Conservation (phyloP, 2,888 invertebrate genomes). For the Athetis lepigone region DNA sequence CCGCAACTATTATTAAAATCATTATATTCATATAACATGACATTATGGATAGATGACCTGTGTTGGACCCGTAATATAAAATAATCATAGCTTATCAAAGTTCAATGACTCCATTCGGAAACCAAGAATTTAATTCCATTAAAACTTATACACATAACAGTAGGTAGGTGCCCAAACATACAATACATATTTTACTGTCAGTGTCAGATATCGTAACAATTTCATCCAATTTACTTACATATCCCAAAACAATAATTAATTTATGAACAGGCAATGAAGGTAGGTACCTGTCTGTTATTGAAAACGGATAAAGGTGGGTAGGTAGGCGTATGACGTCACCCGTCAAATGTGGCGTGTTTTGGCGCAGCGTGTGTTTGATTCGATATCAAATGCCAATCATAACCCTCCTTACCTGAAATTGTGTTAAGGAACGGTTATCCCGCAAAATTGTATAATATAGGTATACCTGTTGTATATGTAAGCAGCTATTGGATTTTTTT, state of each 20-base stretch:
- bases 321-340: conserved; percentile 22
- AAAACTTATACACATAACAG: too few species aligned
- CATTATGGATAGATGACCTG: too few species aligned
- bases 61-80: too few species aligned
- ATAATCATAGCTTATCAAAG: too few species aligned
- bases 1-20: too few species aligned
- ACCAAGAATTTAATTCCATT: too few species aligned
- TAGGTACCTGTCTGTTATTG: conserved; percentile 3
- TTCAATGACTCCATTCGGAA: too few species aligned
- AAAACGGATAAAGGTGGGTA: conserved; percentile 11
- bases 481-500: neutral
- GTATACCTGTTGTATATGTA: neutral
- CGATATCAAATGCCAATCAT: conserved; percentile 55
- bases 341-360: conserved; percentile 38
- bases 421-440: conserved; percentile 17
- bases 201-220: conserved; percentile 6
- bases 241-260: conserved; percentile 26
- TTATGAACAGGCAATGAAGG: conserved; percentile 5
- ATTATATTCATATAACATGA: too few species aligned
- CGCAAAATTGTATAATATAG: conserved; percentile 10
- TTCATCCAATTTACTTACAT: neutral
- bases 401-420: conserved; percentile 32
- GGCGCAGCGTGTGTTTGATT: conserved; percentile 34
- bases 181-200: neutral
- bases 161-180: too few species aligned